Base-by-base conservation (phyloP, 1,140 invertebrate genomes). In the Magallana angulata region DNA sequence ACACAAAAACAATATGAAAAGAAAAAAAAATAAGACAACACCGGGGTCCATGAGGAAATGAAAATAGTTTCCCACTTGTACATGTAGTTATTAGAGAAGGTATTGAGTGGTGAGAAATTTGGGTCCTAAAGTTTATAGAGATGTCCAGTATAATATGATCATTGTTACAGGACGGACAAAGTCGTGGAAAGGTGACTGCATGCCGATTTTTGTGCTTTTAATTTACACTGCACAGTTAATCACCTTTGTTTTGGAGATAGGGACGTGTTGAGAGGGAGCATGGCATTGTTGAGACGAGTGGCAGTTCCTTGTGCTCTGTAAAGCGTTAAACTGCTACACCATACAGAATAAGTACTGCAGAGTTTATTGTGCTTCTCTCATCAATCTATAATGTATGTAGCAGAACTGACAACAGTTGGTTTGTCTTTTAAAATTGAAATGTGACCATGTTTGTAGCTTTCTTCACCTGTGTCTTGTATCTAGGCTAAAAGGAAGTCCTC, bases 141-240 rank as follows among this genome's bases (percentile, higher is more conserved):
- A 48, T 48, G 36, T 48, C 36, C 36, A 48, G 36, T 48, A 48
- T 48, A 48, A 48, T 48, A 48, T 48, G 5, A 48, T 48, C 64
- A 24, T 71, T 9, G 68, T 76, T 76, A 76, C 68, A 76, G 68
- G 68, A 76, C 68, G 68, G 68, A 76, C 68, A 76, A 76, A 76
- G 68, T 76, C 57, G 18, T 82, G 81, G 57, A 82, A 58, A 82
- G 57, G 81, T 82, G 80, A 57, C 57, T 82, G 81, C 57, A 57
- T 82, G 81, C 36, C 56, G 81, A 82, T 82, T 82, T 82, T 56
- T 57, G 57, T 82, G 56, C 57, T 82, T 82, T 82, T 57, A 9
- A 57, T 82, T 58, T 82, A 57, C 18, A 57, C 81, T 82, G 81
- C 81, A 82, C 56, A 82, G 81, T 82, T 82, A 57, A 57, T 82